Evolutionary conservation across 2,113 vertebrate genomes (phyloP).

Genomic region (Elachura formosa): DNA sequence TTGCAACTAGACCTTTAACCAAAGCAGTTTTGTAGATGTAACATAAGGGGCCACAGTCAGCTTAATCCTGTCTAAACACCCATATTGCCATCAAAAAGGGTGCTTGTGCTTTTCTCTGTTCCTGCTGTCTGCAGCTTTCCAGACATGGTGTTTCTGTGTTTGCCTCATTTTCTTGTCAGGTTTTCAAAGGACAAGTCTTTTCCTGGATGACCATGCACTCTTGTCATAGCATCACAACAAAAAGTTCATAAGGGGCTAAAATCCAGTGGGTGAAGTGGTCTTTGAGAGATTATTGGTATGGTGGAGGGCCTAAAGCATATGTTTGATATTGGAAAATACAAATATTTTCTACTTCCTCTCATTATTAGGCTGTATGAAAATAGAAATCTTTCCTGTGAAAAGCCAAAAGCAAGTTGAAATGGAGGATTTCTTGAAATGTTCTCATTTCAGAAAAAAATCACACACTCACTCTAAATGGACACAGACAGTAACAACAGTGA

Average conservation of each 20-base stretch:
- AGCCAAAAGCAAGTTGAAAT: not conserved
- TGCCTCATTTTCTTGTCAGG: not conserved
- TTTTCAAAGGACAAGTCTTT: not conserved
- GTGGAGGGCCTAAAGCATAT: not conserved
- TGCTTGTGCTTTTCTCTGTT: not conserved
- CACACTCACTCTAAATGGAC: not conserved
- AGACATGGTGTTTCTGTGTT: not conserved
- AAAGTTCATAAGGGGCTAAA: not conserved
- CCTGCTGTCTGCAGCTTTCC: not conserved
- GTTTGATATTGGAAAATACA: not conserved
- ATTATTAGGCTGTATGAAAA: not conserved
- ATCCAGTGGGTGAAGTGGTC: rapidly evolving
- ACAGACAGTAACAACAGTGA: not conserved
- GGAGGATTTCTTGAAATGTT: not conserved
- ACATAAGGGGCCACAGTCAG: not conserved
- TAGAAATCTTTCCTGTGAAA: not conserved
- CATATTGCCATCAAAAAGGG: not conserved
- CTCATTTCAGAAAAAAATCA: not conserved
- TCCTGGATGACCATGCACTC: not conserved
- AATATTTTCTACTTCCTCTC: not conserved
- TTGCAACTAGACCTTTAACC: not conserved
- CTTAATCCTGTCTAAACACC: not conserved
- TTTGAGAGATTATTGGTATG: not conserved
- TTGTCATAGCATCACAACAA: not conserved
- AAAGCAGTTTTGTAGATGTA: not conserved